Conservation (phyloP, 2,888 invertebrate species). For the Caenorhabditis sp. region DNA sequence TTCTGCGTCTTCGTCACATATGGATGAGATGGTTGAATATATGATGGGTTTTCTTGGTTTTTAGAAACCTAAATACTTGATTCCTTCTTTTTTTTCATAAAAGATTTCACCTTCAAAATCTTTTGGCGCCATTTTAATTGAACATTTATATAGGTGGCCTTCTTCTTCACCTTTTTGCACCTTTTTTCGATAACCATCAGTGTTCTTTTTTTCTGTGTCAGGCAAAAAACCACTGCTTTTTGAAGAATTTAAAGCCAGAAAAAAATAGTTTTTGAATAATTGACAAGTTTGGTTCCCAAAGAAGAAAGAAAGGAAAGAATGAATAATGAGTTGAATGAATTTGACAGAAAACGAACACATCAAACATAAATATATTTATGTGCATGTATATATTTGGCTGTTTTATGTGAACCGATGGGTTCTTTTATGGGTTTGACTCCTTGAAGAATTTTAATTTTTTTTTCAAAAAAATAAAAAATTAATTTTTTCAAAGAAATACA, state of each 20-base stretch:
- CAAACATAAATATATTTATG: background rate
- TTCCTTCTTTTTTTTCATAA: background rate
- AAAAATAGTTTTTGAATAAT: background rate
- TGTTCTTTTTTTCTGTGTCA: background rate
- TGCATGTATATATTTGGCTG: background rate
- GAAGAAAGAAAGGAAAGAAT: background rate
- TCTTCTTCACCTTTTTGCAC: background rate
- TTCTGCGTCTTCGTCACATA: background rate
- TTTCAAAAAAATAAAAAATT: background rate
- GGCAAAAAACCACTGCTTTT: no score
- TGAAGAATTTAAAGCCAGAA: no score
- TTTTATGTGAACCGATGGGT: background rate
- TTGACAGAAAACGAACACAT: conserved; percentile 1
- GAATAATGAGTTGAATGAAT: background rate
- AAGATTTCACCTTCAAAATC: background rate
- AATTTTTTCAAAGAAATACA: no score
- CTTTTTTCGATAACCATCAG: background rate
- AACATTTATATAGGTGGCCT: background rate
- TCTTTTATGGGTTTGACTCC: background rate
- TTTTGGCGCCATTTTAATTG: background rate
- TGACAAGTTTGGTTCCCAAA: background rate
- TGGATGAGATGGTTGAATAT: background rate
- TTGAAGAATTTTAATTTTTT: background rate
- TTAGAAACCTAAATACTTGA: background rate
- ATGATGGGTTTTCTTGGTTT: background rate